These are phyloP conservation scores for Actenoides lindsayi DNA, from an alignment of 2,113 vertebrate genomes.

Conservation along the genomic window DNA sequence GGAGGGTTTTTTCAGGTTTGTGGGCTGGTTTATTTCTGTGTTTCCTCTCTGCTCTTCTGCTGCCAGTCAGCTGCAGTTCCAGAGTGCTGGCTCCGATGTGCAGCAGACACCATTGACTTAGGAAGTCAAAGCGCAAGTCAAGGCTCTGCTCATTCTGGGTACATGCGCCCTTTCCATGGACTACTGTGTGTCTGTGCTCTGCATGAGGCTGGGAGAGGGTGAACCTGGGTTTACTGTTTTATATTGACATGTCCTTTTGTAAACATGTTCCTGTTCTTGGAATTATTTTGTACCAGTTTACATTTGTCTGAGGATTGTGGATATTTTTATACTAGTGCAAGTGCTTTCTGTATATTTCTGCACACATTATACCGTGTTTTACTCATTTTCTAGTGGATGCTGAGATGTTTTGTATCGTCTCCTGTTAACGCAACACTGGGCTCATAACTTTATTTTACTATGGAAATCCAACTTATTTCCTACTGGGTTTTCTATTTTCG, in stretches of 20 bases:
- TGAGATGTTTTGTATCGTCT: slow-evolving; percentile 64
- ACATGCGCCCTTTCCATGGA: neutral
- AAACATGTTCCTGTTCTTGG: slow-evolving; percentile 70
- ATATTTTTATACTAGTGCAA: slow-evolving; percentile 80
- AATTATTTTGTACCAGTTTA: slow-evolving; percentile 76
- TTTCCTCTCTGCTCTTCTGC: neutral
- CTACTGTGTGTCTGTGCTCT: neutral
- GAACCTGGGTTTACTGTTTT: slow-evolving; percentile 62
- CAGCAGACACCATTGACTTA: neutral
- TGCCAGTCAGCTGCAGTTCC: neutral
- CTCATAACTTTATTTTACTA: slow-evolving; percentile 64
- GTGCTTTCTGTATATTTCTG: slow-evolving; percentile 72
- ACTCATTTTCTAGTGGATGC: slow-evolving; percentile 68
- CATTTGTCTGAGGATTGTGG: slow-evolving; percentile 74
- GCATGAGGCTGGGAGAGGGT: neutral
- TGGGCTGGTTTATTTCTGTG: neutral
- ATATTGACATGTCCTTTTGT: slow-evolving; percentile 69
- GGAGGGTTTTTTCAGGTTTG: neutral
- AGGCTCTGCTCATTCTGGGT: neutral
- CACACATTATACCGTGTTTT: slow-evolving; percentile 47
- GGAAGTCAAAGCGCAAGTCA: neutral
- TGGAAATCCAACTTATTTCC: slow-evolving; percentile 38
- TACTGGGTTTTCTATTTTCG: slow-evolving; percentile 26
- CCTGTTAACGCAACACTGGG: slow-evolving; percentile 33
- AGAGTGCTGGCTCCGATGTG: neutral